Evolutionary conservation across 2,888 invertebrate species (phyloP), one percentile per base, ranked within the genome.

Genomic region (Phanerotoma sp.): DNA sequence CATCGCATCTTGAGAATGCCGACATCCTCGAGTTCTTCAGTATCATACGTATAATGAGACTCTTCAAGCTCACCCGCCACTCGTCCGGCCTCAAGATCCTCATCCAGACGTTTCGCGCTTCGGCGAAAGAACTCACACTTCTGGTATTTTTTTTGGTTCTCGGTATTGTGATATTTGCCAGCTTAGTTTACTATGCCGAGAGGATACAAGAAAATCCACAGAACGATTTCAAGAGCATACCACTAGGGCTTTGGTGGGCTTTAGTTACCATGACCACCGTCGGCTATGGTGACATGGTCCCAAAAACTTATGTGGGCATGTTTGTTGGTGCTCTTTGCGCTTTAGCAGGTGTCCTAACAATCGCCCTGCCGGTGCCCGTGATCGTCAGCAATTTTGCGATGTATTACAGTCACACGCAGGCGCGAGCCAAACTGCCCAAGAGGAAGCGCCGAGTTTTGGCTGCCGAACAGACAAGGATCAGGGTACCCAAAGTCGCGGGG

Each of bases 341-440:
- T 61, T 84, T 99, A 65, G 95, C 96, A 73, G 99, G 99, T 80
- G 98, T 99, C 77, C 84, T 99, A 71, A 98, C 97, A 76, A 96
- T 99, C 81, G 98, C 98, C 72, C 86, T 98, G 74, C 98, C 98
- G 66, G 96, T 98, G 72, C 97, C 98, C 68, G 98, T 99, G 79
- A 99, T 99, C 77, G 98, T 99, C 66, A 96, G 95, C 80, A 99
- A 99, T 83, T 99, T 99, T 80, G 92, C 93, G 73, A 93, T 93
- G 93, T 93, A 93, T 81, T 93, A 93, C 81, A 93, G 92, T 68
- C 93, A 93, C 80, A 93, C 93, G 70, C 83, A 97, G 85, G 99
- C 99, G 63, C 84, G 99, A 72, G 96, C 97, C 60, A 99, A 99
- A 81, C 85, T 99, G 79, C 99, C 99, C 62, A 99, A 99, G 84